These are phyloP conservation scores for Typhlomys cinereus DNA, from an alignment of 2,113 vertebrate genomes.

Conservation along the genomic window DNA sequence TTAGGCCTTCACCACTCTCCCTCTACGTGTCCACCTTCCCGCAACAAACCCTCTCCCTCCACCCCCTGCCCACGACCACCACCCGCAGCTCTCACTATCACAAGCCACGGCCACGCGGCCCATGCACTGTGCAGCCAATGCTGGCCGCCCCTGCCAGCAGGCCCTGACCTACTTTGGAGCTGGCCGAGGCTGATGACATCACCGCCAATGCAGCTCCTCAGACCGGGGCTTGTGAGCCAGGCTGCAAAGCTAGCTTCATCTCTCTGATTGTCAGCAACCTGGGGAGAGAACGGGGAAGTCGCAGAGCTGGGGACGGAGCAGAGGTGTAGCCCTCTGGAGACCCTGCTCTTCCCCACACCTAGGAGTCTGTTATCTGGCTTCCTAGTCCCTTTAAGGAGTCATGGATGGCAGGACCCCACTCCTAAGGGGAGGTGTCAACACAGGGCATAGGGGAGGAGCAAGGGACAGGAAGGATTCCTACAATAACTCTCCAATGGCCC, in stretches of 20 bases:
- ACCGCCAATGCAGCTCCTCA: slow-evolving; percentile 72
- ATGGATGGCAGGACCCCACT: neutral
- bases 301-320: neutral
- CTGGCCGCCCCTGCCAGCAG: slow-evolving; percentile 60
- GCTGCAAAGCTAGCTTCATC: neutral
- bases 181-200: slow-evolving; percentile 72
- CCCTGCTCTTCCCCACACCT: neutral
- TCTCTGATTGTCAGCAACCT: neutral
- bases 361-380: neutral
- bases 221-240: neutral
- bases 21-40: no score
- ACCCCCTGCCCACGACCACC: neutral
- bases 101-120: slow-evolving; percentile 19
- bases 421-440: rapidly evolving
- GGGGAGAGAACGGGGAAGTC: neutral
- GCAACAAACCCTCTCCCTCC: neutral
- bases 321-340: neutral
- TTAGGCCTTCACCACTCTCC: neutral
- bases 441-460: neutral
- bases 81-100: neutral
- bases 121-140: neutral
- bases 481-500: neutral
- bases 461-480: neutral
- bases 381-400: neutral
- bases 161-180: slow-evolving; percentile 84